phyloP scores from a whole-genome alignment of 2,888 invertebrate genomes.

The Diplolepis rosae region DNA sequence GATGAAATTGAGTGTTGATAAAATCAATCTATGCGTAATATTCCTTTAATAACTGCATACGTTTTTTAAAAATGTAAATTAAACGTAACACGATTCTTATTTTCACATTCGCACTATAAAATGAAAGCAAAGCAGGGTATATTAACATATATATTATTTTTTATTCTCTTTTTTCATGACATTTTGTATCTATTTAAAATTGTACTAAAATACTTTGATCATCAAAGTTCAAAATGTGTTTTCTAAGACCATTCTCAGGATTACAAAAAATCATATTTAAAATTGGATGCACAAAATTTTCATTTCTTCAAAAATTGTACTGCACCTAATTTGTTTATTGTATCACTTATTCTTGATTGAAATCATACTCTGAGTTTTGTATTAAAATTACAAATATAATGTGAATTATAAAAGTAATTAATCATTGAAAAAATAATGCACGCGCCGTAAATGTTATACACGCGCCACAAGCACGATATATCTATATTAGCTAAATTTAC shows the following conservation, averaged over 20 bases:
- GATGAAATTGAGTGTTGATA: not conserved
- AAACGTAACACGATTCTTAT: not conserved
- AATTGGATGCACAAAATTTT: not conserved
- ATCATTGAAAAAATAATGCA: not conserved
- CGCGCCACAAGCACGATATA: not conserved
- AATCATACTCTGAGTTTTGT: not conserved
- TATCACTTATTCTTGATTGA: too few relatives aligned
- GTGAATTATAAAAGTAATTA: not conserved
- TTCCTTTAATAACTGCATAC: not conserved
- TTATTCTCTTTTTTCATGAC: too few relatives aligned
- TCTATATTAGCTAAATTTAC: slow-evolving; percentile 63
- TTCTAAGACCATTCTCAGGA: too few relatives aligned
- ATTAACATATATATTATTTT: not conserved
- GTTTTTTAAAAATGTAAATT: not conserved
- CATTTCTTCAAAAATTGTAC: not conserved
- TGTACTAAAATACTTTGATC: too few relatives aligned
- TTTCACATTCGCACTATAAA: not conserved
- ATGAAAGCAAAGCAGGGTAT: not conserved
- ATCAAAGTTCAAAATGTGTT: too few relatives aligned
- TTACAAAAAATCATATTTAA: not conserved
- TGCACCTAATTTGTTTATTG: too few relatives aligned
- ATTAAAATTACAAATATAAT: too few relatives aligned
- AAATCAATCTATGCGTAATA: slow-evolving; percentile 4
- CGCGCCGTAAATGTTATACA: not conserved
- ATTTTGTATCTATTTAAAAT: too few relatives aligned